These are phyloP conservation scores for Anguilla pacifica DNA, from an alignment of 2,797 vertebrate species.

Conservation along the genomic window DNA sequence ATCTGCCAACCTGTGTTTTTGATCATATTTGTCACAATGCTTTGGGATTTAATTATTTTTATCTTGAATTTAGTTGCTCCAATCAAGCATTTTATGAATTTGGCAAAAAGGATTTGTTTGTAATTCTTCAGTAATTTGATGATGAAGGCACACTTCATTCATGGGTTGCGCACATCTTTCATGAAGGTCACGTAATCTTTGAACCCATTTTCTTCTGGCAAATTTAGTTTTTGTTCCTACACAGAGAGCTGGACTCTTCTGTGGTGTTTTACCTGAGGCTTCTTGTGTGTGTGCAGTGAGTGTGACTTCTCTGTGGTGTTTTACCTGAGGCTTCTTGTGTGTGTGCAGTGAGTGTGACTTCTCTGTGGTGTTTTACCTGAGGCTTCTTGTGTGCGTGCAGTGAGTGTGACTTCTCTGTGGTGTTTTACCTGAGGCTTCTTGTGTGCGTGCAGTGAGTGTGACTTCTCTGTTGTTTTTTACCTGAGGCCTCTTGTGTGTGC, in stretches of 20 bases:
- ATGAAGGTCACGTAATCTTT: too few species aligned
- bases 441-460: too few species aligned
- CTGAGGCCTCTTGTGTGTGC: conserved; percentile 24
- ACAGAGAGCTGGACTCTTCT: background rate
- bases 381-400: background rate
- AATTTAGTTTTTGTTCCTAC: background rate
- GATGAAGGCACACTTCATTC: too few species aligned
- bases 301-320: too few species aligned
- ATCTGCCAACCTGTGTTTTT: background rate
- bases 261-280: too few species aligned
- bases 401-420: too few species aligned
- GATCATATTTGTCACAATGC: background rate
- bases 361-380: too few species aligned
- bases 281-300: background rate
- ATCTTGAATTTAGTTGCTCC: background rate
- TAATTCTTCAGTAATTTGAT: too few species aligned
- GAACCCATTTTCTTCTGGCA: background rate
- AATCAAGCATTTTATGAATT: background rate
- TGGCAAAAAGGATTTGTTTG: background rate
- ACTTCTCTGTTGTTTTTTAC: too few species aligned
- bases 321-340: background rate
- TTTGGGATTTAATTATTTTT: background rate
- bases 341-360: too few species aligned
- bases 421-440: background rate
- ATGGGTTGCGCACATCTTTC: too few species aligned